Evolutionary conservation across 2,113 vertebrate species (phyloP).

Genomic region (Pagrus major): DNA sequence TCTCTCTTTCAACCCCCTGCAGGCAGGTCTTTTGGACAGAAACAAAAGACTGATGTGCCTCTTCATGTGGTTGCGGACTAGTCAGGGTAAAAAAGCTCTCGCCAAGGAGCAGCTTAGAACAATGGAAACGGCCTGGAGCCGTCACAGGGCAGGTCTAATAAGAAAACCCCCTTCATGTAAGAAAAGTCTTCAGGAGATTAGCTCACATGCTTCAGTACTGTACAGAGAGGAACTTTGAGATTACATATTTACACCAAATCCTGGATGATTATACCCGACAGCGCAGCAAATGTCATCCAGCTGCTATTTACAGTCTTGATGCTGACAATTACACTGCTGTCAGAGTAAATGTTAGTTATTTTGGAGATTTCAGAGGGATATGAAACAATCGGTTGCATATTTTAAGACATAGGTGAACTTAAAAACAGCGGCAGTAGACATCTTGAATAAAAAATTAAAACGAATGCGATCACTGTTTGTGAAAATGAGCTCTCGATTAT

Average conservation of each 20-base stretch:
- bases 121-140: slow-evolving; percentile 60
- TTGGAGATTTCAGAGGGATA: slow-evolving; percentile 13
- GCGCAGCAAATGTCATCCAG: slow-evolving; percentile 17
- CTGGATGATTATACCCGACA: slow-evolving; percentile 30
- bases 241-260: slow-evolving; percentile 28
- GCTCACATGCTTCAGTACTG: slow-evolving; percentile 27
- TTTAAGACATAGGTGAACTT: neutral
- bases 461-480: slow-evolving; percentile 19
- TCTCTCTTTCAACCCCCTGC: slow-evolving; percentile 57
- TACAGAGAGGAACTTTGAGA: slow-evolving; percentile 31
- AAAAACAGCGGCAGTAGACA: neutral
- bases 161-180: slow-evolving; percentile 44
- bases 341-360: slow-evolving; percentile 32
- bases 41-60: slow-evolving; percentile 73
- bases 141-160: slow-evolving; percentile 56
- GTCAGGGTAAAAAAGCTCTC: slow-evolving; percentile 51
- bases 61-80: slow-evolving; percentile 54
- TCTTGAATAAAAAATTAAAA: neutral
- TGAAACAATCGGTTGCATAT: slow-evolving; percentile 22
- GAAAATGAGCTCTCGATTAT: slow-evolving; percentile 11
- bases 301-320: slow-evolving; percentile 27
- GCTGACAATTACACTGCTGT: slow-evolving; percentile 13
- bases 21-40: slow-evolving; percentile 67
- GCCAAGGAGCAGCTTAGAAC: slow-evolving; percentile 58
- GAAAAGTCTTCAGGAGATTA: slow-evolving; percentile 50